Evolutionary conservation across 2,888 invertebrate species (phyloP).

Genomic region (Diaphora mendica): DNA sequence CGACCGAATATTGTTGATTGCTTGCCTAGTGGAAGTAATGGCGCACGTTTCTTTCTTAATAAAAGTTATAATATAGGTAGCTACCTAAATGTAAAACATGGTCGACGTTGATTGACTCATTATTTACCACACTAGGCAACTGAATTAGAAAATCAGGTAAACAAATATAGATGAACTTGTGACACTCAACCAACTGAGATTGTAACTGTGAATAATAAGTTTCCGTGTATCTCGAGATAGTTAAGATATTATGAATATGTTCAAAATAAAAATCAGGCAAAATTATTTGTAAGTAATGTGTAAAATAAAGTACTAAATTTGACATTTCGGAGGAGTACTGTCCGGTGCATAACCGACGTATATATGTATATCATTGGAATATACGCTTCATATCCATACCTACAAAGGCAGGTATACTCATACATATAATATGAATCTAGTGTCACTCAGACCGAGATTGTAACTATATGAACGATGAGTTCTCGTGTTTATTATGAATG

Average conservation of each 20-base stretch:
- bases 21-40: not conserved
- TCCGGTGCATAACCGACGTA: too few relatives aligned
- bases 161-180: too few relatives aligned
- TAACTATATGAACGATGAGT: slow-evolving; percentile 40
- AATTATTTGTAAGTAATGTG: too few relatives aligned
- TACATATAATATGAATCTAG: slow-evolving; percentile 2
- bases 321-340: too few relatives aligned
- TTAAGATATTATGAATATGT: too few relatives aligned
- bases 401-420: too few relatives aligned
- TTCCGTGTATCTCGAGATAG: too few relatives aligned
- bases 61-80: not conserved
- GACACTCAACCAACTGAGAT: too few relatives aligned
- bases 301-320: too few relatives aligned
- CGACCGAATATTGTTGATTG: not conserved
- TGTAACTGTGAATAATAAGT: too few relatives aligned
- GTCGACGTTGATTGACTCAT: not conserved
- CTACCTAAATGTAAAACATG: not conserved
- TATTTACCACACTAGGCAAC: slow-evolving; percentile 18
- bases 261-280: too few relatives aligned
- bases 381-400: not conserved
- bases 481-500: slow-evolving; percentile 31
- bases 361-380: not conserved
- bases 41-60: not conserved
- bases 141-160: slow-evolving; percentile 30
- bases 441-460: slow-evolving; percentile 30